Conservation (phyloP, 2,797 vertebrate genomes). For the Pseudochirops cupreus region DNA sequence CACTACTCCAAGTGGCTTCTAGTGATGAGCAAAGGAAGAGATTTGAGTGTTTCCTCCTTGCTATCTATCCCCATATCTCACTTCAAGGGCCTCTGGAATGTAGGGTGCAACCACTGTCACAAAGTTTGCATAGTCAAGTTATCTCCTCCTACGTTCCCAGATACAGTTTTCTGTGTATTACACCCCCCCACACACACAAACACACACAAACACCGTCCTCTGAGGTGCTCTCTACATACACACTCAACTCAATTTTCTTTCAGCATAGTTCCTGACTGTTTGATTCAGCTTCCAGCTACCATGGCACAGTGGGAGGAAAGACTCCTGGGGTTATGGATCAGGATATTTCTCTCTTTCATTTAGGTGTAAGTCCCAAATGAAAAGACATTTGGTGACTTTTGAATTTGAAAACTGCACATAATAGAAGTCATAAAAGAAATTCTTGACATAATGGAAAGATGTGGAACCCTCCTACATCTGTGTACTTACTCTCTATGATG, state of each 20-base stretch:
- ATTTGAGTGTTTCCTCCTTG: neutral
- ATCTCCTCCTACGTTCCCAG: neutral
- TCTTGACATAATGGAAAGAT: constrained; percentile 4
- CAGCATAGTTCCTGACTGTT: neutral
- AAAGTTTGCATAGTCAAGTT: neutral
- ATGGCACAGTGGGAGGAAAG: neutral
- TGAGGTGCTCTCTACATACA: neutral
- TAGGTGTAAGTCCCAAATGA: neutral
- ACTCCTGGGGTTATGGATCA: constrained; percentile 2
- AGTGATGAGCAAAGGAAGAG: neutral
- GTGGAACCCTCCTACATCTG: neutral
- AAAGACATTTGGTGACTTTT: constrained; percentile 3
- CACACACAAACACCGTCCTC: neutral
- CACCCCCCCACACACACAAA: too few species aligned
- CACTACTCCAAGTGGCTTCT: neutral
- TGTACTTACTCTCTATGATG: neutral
- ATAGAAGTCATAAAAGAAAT: neutral
- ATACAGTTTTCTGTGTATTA: neutral
- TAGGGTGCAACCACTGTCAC: neutral
- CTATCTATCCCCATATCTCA: neutral
- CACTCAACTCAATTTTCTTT: neutral
- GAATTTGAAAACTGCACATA: constrained; percentile 4
- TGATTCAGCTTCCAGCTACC: neutral
- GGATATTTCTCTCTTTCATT: neutral
- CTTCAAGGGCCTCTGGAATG: neutral